Evolutionary conservation across 2,113 vertebrate genomes (phyloP), one percentile per base, ranked within the genome.

Genomic region (Notechis scutatus): DNA sequence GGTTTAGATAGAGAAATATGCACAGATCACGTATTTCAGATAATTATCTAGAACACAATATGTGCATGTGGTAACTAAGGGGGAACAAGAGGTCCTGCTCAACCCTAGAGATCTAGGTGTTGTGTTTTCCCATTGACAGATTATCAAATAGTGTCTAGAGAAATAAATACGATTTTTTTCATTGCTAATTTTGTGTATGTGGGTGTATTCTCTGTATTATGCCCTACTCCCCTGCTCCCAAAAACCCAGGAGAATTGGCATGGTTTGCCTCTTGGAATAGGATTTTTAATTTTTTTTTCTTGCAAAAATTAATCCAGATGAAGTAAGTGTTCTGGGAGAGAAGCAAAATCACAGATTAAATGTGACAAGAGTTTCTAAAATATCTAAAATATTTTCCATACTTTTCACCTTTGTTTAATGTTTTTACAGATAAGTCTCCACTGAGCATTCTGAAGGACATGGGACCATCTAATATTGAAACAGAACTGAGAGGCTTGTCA

Each of bases 401-500:
- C 15, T 24, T 29, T 9, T 87, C 59, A 87, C 57, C 3, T 21
- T 61, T 39, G 1, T 9, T 55, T 87, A 64, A 57, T 92, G 64
- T 85, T 87, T 34, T 90, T 50, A 29, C 96, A 99, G 99, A 98
- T 93, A 95, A 96, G 14, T 54, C 89, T 89, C 96, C 99, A 0
- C 69, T 99, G 92, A 95, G 92, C 5, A 95, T 98, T 92, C 96
- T 99, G 95, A 98, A 99, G 96, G 97, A 97, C 95, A 88, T 98
- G 96, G 92, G 98, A 64, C 96, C 98, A 3, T 98, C 98, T n/a
- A 97, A 94, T 87, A 97, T 99, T 87, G 99, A 99, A 6, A 95
- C 97, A 0, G 99, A 99, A 91, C 94, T 99, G 4, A 96, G 98
- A 26, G 92, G 95, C 92, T 97, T 99, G 96, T 96, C 98, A 81